These are phyloP conservation scores for Lepeophtheirus salmonis DNA, from an alignment of 1,140 invertebrate species.

Conservation along the genomic window DNA sequence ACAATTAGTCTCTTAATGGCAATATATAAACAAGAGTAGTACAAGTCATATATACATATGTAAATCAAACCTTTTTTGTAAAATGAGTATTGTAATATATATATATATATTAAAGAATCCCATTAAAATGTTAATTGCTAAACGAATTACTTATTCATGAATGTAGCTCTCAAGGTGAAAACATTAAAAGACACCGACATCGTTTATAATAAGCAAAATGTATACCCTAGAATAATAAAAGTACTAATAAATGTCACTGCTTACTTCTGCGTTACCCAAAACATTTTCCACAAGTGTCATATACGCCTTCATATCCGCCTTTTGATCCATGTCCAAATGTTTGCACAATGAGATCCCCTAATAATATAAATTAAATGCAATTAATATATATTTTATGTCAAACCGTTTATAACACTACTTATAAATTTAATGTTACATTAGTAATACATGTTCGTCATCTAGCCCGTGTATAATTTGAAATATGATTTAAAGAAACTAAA, in stretches of 20 bases:
- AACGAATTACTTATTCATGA: not conserved
- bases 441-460: no score
- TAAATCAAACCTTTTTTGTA: no score
- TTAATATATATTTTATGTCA: not conserved
- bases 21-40: no score
- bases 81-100: slow-evolving; percentile 13
- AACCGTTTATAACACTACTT: not conserved
- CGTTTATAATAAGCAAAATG: no score
- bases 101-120: slow-evolving; percentile 14
- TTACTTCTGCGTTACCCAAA: slow-evolving; percentile 59
- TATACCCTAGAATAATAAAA: no score
- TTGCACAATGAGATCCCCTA: slow-evolving; percentile 49
- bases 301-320: slow-evolving; percentile 81
- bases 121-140: not conserved
- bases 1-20: no score
- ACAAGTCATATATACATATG: no score
- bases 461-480: not conserved
- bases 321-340: slow-evolving; percentile 47
- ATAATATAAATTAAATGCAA: slow-evolving; percentile 20
- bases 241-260: slow-evolving; percentile 3
- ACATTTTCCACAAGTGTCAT: slow-evolving; percentile 72
- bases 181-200: no score
- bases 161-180: not conserved
- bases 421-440: no score
- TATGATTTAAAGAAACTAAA: no score